Conservation (phyloP, 2,113 vertebrate species). For the Alouatta palliata region DNA sequence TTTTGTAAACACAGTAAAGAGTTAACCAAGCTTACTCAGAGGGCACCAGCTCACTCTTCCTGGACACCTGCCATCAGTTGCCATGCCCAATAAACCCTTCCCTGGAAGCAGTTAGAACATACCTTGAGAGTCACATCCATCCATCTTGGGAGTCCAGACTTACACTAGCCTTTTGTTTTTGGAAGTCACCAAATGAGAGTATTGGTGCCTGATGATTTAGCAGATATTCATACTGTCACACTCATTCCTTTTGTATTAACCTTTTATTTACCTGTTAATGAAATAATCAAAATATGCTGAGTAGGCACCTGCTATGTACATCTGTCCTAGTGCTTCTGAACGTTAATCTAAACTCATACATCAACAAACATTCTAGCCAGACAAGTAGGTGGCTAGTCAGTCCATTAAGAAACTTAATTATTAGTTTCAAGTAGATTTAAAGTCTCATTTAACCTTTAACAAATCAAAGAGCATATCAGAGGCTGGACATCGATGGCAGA, state of each 20-base stretch:
- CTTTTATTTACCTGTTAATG: constrained; percentile 56
- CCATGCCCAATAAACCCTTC: not conserved
- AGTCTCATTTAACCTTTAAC: not conserved
- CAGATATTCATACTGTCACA: not conserved
- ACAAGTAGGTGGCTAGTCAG: not conserved
- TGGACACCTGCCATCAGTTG: not conserved
- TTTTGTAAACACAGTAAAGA: not conserved
- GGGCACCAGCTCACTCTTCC: not conserved
- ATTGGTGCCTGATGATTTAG: not conserved
- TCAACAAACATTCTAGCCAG: not conserved
- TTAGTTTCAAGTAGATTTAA: not conserved
- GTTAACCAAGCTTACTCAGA: not conserved
- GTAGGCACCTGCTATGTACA: not conserved
- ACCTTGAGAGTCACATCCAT: not conserved
- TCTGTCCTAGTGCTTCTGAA: not conserved
- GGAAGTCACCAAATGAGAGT: not conserved
- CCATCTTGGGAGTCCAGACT: not conserved
- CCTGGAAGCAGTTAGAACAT: not conserved
- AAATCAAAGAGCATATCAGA: not conserved
- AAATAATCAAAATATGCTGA: constrained; percentile 14
- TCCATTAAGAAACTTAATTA: not conserved
- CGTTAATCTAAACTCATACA: not conserved
- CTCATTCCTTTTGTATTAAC: not conserved
- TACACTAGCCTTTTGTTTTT: not conserved
- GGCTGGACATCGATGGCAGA: not conserved